Conservation (phyloP, 2,113 vertebrate species). For the Pelobates fuscus region DNA sequence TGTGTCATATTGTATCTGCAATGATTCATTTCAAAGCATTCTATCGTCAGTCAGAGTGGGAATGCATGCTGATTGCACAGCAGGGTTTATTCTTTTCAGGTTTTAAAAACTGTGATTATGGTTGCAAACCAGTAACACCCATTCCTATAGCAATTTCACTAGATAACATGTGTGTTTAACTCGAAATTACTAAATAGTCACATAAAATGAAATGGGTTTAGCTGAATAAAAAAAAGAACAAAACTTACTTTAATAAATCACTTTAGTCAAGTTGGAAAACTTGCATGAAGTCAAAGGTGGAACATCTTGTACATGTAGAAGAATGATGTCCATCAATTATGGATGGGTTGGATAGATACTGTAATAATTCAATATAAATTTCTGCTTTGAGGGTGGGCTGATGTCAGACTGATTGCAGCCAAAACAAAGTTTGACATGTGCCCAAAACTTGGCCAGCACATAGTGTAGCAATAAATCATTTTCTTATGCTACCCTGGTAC, state of each 20-base stretch:
- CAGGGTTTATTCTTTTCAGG: conserved; percentile 56
- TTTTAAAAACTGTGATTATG: conserved; percentile 57
- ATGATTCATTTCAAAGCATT: conserved; percentile 51
- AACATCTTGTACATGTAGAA: conserved; percentile 47
- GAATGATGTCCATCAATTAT: conserved; percentile 52
- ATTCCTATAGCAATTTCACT: conserved; percentile 51
- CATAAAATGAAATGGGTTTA: conserved; percentile 43
- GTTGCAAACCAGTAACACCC: conserved; percentile 43
- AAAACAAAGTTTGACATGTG: conserved; percentile 59
- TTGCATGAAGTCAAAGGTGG: conserved; percentile 8
- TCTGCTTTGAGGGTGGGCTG: conserved; percentile 34
- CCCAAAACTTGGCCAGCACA: conserved; percentile 55
- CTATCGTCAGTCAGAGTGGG: conserved; percentile 53
- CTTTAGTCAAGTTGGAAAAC: conserved; percentile 15
- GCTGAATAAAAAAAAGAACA: conserved; percentile 48
- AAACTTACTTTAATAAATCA: not conserved
- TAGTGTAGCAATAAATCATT: conserved; percentile 57
- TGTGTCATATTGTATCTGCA: too few relatives aligned
- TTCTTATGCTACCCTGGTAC: conserved; percentile 10
- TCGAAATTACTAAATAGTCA: conserved; percentile 53
- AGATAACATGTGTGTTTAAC: conserved; percentile 55
- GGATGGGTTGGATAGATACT: conserved; percentile 50
- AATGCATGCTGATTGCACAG: conserved; percentile 55
- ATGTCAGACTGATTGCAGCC: conserved; percentile 58
- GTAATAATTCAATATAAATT: conserved; percentile 33